These are phyloP conservation scores for Dendroctonus ponderosae DNA, from an alignment of 1,140 invertebrate species.

Conservation along the genomic window DNA sequence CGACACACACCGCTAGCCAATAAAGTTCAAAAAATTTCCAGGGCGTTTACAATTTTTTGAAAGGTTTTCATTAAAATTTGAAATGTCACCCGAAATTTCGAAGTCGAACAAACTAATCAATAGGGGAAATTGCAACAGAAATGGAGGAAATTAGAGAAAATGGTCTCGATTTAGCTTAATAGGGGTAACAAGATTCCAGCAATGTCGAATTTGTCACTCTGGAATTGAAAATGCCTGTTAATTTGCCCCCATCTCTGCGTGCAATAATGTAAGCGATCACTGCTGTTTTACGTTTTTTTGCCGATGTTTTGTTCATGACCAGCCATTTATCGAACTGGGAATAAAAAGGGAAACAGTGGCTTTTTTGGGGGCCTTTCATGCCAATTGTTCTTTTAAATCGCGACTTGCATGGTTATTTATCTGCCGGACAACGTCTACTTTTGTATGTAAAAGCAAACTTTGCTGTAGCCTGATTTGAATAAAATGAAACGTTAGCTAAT, in stretches of 20 bases:
- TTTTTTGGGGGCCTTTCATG: too few relatives aligned
- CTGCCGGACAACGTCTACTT: too few relatives aligned
- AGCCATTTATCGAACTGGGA: too few relatives aligned
- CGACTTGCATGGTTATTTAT: too few relatives aligned
- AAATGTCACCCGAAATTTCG: conserved; percentile 7
- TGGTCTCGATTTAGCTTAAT: conserved; percentile 28
- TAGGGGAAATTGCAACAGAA: conserved; percentile 22
- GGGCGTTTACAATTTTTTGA: not conserved
- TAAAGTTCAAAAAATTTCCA: not conserved
- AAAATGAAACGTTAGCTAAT: too few relatives aligned
- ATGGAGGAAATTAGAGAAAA: conserved; percentile 32
- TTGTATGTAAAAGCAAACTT: too few relatives aligned
- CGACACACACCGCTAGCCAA: too few relatives aligned
- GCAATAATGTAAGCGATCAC: conserved; percentile 20
- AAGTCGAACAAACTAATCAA: conserved; percentile 22
- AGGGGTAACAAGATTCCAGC: conserved; percentile 31
- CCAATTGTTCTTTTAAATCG: too few relatives aligned
- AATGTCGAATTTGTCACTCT: conserved; percentile 26
- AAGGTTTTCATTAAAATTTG: conserved; percentile 2
- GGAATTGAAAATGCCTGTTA: conserved; percentile 25
- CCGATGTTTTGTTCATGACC: too few relatives aligned
- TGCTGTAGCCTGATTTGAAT: too few relatives aligned
- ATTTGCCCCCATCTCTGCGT: conserved; percentile 17
- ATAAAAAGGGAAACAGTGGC: too few relatives aligned
- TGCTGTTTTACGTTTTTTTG: conserved; percentile 4